phyloP scores from a whole-genome alignment of 1,140 invertebrate species.

The Cydia strobilella region DNA sequence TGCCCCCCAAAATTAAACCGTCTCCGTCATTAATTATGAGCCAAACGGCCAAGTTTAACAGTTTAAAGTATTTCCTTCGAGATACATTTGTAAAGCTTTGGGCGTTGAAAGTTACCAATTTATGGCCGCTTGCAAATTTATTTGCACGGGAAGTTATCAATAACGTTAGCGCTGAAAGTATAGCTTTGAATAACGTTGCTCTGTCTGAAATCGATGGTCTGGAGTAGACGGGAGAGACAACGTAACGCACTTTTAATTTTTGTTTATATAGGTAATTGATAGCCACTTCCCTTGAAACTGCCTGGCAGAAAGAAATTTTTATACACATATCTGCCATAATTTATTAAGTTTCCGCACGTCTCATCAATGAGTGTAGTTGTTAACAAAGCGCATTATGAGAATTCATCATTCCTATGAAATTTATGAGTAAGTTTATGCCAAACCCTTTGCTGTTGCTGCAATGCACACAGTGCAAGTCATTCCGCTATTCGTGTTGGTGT shows the following conservation, averaged over 20 bases:
- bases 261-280: too few species aligned
- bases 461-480: too few species aligned
- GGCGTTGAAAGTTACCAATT: slow-evolving; percentile 41
- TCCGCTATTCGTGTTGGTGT: too few species aligned
- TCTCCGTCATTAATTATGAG: slow-evolving; percentile 64
- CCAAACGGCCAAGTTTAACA: slow-evolving; percentile 49
- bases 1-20: slow-evolving; percentile 54
- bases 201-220: neutral
- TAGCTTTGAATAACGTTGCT: neutral
- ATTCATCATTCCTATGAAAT: neutral
- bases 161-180: neutral
- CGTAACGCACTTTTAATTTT: too few species aligned
- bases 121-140: slow-evolving; percentile 27
- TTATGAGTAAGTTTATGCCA: neutral
- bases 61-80: slow-evolving; percentile 48
- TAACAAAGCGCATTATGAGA: neutral
- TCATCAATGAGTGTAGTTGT: too few species aligned
- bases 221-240: too few species aligned
- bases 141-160: slow-evolving; percentile 22
- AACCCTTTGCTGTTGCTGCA: too few species aligned
- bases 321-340: neutral
- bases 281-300: too few species aligned
- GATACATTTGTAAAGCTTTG: slow-evolving; percentile 48
- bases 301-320: neutral
- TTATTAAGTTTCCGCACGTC: too few species aligned